phyloP scores from a whole-genome alignment of 1,140 invertebrate genomes.

The Drosophila tristis region DNA sequence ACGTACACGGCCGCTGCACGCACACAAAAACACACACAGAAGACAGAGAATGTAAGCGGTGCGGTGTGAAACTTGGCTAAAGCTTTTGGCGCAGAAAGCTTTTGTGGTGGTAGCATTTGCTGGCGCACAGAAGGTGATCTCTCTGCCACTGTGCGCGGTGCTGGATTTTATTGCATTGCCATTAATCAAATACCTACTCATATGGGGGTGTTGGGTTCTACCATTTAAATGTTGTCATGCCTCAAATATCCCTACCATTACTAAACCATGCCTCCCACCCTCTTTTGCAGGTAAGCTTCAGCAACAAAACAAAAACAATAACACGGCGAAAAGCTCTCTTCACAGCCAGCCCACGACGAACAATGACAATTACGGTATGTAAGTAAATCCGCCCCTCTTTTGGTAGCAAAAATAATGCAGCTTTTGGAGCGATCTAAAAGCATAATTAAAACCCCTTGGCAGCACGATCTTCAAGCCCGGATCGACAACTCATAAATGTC shows the following conservation, averaged over 20 bases:
- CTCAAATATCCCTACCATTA: neutral
- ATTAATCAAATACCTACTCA: neutral
- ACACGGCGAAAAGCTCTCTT: too few species aligned
- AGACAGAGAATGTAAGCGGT: neutral
- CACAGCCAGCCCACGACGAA: too few species aligned
- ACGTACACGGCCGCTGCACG: neutral
- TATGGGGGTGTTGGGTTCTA: neutral
- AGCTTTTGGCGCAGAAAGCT: neutral
- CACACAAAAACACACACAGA: neutral
- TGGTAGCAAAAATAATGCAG: neutral
- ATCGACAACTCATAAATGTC: conserved; percentile 39
- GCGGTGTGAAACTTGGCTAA: conserved; percentile 17
- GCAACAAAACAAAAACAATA: neutral
- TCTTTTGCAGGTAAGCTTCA: conserved; percentile 10
- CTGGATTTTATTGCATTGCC: too few species aligned
- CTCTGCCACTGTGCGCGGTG: too few species aligned
- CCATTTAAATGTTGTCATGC: neutral
- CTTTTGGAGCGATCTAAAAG: too few species aligned
- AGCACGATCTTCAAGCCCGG: conserved; percentile 1
- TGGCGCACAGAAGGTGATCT: too few species aligned
- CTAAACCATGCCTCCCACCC: neutral
- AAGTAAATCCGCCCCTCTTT: neutral
- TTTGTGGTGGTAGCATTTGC: neutral
- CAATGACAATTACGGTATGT: neutral
- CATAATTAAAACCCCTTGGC: neutral